Base-by-base conservation (phyloP, 64 coral and sea anemone species). In the Cladopsammia gracilis region DNA sequence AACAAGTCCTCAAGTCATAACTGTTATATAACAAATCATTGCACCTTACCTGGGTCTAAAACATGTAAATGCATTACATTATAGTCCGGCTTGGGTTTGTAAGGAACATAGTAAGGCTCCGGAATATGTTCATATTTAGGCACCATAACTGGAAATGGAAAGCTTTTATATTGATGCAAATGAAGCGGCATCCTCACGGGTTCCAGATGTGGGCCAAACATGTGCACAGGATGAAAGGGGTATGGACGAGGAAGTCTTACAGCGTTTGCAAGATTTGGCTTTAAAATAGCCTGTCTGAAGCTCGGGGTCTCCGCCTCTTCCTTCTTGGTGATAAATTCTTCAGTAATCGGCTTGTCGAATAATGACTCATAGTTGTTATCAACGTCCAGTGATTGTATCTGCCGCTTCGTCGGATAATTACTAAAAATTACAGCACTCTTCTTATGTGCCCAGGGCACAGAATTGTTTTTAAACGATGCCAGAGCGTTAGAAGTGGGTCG, bases 41-140 rank as follows among this genome's bases (percentile, higher is more conserved):
- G 42, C 46, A 57, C n/a, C 87, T 44, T 20, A 95, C 93, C 88
- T 54, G 93, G 85, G 49, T 93, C 77, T 25, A 64, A 85, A 5
- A 95, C 88, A 34, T 95, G 65, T 47, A 95, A 18, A 24, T 95
- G 79, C 4, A 62, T 70, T 8, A 69, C 71, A 6, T 6, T 85
- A 3, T 74, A 66, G 25, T 95, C 87, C 25, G 88, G 79, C 6
- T 25, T 52, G 12, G 78, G 13, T 54, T 60, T 76, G 49, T 86
- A 90, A 49, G 95, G 90, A 7, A 96, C 71, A 50, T 93, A 93
- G 57, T 83, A 74, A 14, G 95, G 90, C 53, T 85, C 62, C 16
- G 70, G 79, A 20, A 96, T 66, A 49, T 61, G 34, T 43, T 82
- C 69, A 48, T 76, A 62, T 14, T 68, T 96, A 0, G n/a, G 76